Evolutionary conservation across 2,113 vertebrate genomes (phyloP), one percentile per base, ranked within the genome.

Genomic region (Talpa occidentalis): DNA sequence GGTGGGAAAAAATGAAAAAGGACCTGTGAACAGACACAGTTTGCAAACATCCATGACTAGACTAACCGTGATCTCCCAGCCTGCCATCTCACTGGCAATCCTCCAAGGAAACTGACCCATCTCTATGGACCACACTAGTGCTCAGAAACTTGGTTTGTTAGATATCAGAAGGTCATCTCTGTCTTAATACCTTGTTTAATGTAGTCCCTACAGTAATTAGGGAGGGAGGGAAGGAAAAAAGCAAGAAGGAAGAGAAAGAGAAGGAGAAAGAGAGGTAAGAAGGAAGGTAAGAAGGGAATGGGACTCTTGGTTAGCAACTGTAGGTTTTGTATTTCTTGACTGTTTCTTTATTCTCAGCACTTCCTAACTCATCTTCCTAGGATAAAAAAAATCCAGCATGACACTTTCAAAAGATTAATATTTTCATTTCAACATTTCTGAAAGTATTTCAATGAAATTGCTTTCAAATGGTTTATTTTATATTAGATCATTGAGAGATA

Each of bases 401-500:
- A 95, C 95, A 96, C 79, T 95, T 95, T 10, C 76, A 77, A 93
- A 97, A 97, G 95, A 96, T 97, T 96, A 97, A 97, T 97, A 97
- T 94, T 97, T 97, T 97, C 94, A 97, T 95, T 97, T 97, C 92
- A 95, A 97, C 96, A 95, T 95, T 96, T 97, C 96, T 96, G 91
- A 97, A 97, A 97, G 90, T 96, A 95, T 97, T 97, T 97, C 96
- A 97, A 88, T 94, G 92, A 94, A 97, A 97, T 97, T 97, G 92
- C 94, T 95, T 97, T 94, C 97, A 96, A 97, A 97, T 92, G 87
- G 94, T 95, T 97, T 96, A 94, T 94, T 97, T 96, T 97, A 93
- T 96, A 97, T 97, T 97, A 90, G 83, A 96, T 97, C 96, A 94
- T 94, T 93, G 96, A 96, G 90, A 97, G 95, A 97, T 81, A 97